These are phyloP conservation scores for Eptatretus atami DNA, from an alignment of 2,797 vertebrate genomes.

Conservation along the genomic window DNA sequence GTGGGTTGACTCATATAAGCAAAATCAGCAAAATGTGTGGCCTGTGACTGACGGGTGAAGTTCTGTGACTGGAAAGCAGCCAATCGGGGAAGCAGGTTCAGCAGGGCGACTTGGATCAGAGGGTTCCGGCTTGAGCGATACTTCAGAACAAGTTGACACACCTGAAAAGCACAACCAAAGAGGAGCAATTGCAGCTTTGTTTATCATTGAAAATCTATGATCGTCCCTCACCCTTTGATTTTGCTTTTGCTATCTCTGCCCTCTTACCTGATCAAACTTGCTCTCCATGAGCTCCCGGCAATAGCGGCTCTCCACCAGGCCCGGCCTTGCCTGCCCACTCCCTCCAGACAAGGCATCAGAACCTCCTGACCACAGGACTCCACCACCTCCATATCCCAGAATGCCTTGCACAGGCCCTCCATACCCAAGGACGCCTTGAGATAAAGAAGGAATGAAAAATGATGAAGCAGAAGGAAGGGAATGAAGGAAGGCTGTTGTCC, in stretches of 20 bases:
- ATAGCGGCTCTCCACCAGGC: conserved; percentile 70
- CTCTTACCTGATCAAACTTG: conserved; percentile 54
- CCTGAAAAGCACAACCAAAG: conserved; percentile 17
- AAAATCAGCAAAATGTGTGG: too few relatives aligned
- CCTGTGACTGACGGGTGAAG: conserved; percentile 40
- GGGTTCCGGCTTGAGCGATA: conserved; percentile 80
- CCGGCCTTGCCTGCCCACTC: conserved; percentile 22
- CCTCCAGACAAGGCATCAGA: too few relatives aligned
- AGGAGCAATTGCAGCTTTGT: background rate
- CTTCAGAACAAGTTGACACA: conserved; percentile 85
- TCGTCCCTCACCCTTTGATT: too few relatives aligned
- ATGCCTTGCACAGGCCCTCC: conserved; percentile 46
- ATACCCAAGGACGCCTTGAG: conserved; percentile 32
- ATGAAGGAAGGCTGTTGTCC: conserved; percentile 37
- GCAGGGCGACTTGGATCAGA: conserved; percentile 81
- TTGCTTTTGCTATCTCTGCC: background rate
- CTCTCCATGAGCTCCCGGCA: conserved; percentile 92
- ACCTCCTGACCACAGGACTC: conserved; percentile 16
- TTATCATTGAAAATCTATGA: background rate
- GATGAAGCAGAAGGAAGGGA: conserved; percentile 72
- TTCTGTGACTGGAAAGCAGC: conserved; percentile 64
- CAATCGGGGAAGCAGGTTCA: conserved; percentile 60
- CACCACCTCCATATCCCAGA: conserved; percentile 45
- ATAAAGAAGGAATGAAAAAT: conserved; percentile 65
- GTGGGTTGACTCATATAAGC: too few relatives aligned